Evolutionary conservation across 2,797 vertebrate genomes (phyloP).

Genomic region (Acanthopagrus latus): DNA sequence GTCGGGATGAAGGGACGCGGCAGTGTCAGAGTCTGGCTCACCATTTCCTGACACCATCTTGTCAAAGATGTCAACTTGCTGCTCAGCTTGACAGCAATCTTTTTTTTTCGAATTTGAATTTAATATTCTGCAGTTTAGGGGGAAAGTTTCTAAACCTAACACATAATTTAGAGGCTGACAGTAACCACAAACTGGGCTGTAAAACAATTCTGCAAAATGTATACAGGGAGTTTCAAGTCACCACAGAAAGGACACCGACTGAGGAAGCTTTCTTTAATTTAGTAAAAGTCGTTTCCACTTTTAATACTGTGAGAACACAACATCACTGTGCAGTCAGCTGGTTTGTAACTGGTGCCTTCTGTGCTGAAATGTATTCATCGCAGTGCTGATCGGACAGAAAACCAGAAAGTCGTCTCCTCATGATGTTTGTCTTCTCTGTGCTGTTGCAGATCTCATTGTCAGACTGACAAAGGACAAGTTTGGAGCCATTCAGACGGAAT

Average conservation of each 20-base stretch:
- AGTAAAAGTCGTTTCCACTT: not conserved
- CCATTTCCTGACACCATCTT: constrained; percentile 50
- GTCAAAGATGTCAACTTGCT: constrained; percentile 55
- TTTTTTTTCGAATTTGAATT: constrained; percentile 20
- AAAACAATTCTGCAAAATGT: not conserved
- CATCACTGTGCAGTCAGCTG: not conserved
- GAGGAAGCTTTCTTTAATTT: not conserved
- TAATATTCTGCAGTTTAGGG: constrained; percentile 13
- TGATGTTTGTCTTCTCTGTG: constrained; percentile 52
- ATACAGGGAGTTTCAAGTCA: not conserved
- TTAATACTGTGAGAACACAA: no score
- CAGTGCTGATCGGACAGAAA: not conserved
- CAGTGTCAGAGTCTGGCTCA: constrained; percentile 43
- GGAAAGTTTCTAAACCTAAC: constrained; percentile 4
- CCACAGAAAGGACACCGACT: not conserved
- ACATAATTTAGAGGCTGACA: not conserved
- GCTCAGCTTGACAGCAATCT: constrained; percentile 40
- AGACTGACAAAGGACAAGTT: constrained; percentile 85
- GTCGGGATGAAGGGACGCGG: constrained; percentile 39
- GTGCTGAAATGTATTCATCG: not conserved
- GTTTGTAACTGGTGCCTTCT: not conserved
- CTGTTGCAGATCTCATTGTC: constrained; percentile 84
- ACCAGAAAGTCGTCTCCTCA: constrained; percentile 11
- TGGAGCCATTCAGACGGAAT: constrained; percentile 83
- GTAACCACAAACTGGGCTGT: not conserved